Conservation (phyloP, 2,888 invertebrate species). For the Hirtodrosophila histrioides region DNA sequence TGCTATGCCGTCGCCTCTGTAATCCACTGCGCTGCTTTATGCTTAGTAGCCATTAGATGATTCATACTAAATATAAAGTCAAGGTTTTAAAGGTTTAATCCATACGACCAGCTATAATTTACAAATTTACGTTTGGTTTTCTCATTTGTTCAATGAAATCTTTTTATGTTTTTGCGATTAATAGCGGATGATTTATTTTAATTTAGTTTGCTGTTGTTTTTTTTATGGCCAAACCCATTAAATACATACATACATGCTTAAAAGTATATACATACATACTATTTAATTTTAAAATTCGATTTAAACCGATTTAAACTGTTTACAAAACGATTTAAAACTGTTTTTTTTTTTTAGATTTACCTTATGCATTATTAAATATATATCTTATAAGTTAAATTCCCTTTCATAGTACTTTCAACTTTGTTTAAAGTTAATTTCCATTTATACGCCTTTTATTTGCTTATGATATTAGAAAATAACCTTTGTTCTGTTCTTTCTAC, state of each 20-base stretch:
- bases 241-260: conserved; percentile 1
- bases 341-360: no score
- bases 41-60: conserved; percentile 42
- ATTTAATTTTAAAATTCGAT: conserved; percentile 7
- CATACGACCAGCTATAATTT: conserved; percentile 35
- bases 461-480: not conserved
- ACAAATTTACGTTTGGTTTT: conserved; percentile 26
- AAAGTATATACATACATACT: not conserved
- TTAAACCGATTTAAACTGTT: conserved; percentile 21
- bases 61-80: conserved; percentile 71
- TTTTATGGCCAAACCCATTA: conserved; percentile 2
- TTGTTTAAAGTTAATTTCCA: conserved; percentile 6
- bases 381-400: not conserved
- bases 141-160: conserved; percentile 27
- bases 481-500: conserved; percentile 36
- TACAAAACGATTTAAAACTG: not conserved
- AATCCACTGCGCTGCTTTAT: conserved; percentile 1
- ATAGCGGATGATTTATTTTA: conserved; percentile 20
- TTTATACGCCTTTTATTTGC: conserved; percentile 18
- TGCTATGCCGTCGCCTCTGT: conserved; percentile 28
- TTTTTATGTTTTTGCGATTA: conserved; percentile 19
- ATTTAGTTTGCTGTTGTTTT: conserved; percentile 7
- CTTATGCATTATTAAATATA: no score
- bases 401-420: no score
- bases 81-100: conserved; percentile 52